Base-by-base conservation (phyloP, 2,113 vertebrate genomes). In the Sylvilagus bachmani region DNA sequence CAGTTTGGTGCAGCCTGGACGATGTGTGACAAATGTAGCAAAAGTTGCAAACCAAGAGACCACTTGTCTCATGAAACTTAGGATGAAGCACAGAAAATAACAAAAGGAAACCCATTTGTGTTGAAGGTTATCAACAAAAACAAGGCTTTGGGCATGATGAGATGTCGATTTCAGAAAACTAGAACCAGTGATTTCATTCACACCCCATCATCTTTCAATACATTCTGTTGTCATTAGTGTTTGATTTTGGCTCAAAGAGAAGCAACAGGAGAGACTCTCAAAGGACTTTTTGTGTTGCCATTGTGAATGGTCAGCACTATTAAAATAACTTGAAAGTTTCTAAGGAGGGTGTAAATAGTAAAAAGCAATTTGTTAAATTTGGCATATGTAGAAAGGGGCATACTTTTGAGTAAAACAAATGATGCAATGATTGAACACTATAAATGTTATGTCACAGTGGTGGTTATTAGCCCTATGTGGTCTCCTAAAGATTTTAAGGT, bases 1-100 rank as follows among this genome's bases (percentile, higher is more conserved):
- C 85, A 24, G 13, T 96, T 98, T 93, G 70, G 90, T 96, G 77
- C 95, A 88, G 90, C 86, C 85, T 81, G 96, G 97, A 92, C 95
- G 92, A 13, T 61, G 78, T 81, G 96, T 91, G 71, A 12, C 36
- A 95, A 97, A 93, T 95, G 96, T 71, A 75, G 86, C 90, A 70
- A 4, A 80, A 97, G 91, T 49, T 38, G 73, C 61, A 89, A 89
- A 94, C 74, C 62, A 33, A 94, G 92, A 83, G 82, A 62, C 95
- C 73, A 17, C 85, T 96, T 96, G 83, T 77, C 93, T 55, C 53
- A n/a, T 5, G 89, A 86, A 96, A 93, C 93, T 77, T 69, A 33
- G 2, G 11, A 6, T 14, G 10, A 9, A 44, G 3, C 36, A 21
- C n/a, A 14, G 8, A 14, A 16, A 29, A 12, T 2, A 58, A 14